phyloP scores from a whole-genome alignment of 1,140 invertebrate species.

The Euura saliciscinereae region DNA sequence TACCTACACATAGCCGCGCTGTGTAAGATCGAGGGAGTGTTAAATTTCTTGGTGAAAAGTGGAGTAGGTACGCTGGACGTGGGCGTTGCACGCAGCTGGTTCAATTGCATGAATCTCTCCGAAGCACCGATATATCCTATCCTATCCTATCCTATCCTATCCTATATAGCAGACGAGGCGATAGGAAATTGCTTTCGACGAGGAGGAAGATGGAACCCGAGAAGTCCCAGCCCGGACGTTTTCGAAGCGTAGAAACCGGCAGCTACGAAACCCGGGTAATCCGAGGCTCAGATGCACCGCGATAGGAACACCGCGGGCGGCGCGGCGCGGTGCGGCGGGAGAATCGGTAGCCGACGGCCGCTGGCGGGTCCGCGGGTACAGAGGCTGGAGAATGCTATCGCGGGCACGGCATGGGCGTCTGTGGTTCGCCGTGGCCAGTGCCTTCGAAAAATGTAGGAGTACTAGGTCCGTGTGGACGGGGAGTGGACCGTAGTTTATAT shows the following conservation, averaged over 20 bases:
- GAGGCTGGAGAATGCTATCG: constrained; percentile 36
- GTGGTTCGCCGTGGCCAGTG: constrained; percentile 35
- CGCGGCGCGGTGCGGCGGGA: constrained; percentile 13
- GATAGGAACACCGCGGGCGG: background rate
- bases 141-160: too few relatives aligned
- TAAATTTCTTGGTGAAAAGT: too few relatives aligned
- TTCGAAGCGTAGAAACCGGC: constrained; percentile 27
- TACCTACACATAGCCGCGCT: too few relatives aligned
- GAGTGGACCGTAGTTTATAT: constrained; percentile 41
- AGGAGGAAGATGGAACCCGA: constrained; percentile 24
- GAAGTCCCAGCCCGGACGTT: constrained; percentile 30
- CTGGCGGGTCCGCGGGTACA: constrained; percentile 26
- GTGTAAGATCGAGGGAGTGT: too few relatives aligned
- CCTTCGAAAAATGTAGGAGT: constrained; percentile 47
- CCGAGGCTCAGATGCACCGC: constrained; percentile 47
- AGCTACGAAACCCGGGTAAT: constrained; percentile 28
- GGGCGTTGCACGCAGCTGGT: background rate
- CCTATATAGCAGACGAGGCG: constrained; percentile 13
- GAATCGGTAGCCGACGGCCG: constrained; percentile 18
- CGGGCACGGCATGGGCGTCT: constrained; percentile 40
- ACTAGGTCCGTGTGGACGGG: constrained; percentile 16
- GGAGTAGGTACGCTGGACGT: background rate
- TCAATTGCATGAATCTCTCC: too few relatives aligned
- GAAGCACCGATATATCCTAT: too few relatives aligned
- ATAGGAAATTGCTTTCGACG: constrained; percentile 11